Evolutionary conservation across 2,797 vertebrate genomes (phyloP).

Genomic region (Gallinago stenura): DNA sequence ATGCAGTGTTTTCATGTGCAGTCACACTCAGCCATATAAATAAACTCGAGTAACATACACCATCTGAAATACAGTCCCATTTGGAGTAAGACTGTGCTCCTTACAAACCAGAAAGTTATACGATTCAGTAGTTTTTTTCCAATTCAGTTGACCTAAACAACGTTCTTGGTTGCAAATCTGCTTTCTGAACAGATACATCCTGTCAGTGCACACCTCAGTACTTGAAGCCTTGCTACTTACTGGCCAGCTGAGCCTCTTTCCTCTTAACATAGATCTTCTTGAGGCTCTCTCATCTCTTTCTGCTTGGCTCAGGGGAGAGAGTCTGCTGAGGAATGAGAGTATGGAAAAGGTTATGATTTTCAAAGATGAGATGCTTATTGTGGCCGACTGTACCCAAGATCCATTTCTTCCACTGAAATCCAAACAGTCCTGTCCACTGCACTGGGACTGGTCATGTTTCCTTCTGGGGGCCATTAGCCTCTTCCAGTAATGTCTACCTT

Average conservation of each 20-base stretch:
- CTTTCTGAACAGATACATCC: background rate
- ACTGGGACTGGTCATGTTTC: conserved; percentile 22
- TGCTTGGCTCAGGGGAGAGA: background rate
- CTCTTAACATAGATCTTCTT: background rate
- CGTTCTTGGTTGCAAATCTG: background rate
- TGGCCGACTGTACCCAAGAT: background rate
- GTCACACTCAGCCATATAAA: background rate
- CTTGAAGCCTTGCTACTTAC: background rate
- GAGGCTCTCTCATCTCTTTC: background rate
- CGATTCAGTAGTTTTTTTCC: background rate
- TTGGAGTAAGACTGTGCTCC: background rate
- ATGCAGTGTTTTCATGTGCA: background rate
- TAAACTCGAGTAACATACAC: background rate
- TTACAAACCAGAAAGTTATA: background rate
- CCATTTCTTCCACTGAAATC: conserved; percentile 2
- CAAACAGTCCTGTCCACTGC: background rate
- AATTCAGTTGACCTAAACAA: background rate
- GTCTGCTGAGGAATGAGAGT: background rate
- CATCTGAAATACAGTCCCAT: background rate
- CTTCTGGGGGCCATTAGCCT: background rate
- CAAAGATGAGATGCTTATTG: background rate
- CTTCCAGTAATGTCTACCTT: conserved; percentile 17
- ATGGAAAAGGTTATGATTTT: background rate
- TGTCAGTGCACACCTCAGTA: background rate
- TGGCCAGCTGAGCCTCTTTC: background rate